Percentiles rank a stretch among this genome's conserved stretches.
These are phyloP conservation scores for Argyra leucocephala DNA, from an alignment of 2,888 invertebrate species.

Conservation along the genomic window DNA sequence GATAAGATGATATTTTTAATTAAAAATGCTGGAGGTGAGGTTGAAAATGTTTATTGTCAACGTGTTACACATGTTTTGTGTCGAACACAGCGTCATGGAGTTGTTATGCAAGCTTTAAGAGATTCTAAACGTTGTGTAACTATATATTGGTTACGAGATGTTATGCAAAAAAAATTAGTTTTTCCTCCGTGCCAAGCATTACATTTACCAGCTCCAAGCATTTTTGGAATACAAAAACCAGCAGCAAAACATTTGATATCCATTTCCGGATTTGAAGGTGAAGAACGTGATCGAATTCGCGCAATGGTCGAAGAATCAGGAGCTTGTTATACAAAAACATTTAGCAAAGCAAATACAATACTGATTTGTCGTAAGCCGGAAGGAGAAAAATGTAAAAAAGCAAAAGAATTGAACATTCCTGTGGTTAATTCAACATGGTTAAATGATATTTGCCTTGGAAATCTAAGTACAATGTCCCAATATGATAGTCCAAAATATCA, in stretches of 20 bases:
- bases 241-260: slow-evolving; percentile 69
- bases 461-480: slow-evolving; percentile 70
- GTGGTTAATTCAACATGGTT: slow-evolving; percentile 91
- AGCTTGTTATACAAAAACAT: slow-evolving; percentile 69
- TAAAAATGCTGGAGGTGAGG: slow-evolving; percentile 74
- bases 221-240: slow-evolving; percentile 58
- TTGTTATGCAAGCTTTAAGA: slow-evolving; percentile 70
- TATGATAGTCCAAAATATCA: slow-evolving; percentile 78
- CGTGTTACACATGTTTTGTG: slow-evolving; percentile 88
- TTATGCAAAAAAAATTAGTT: slow-evolving; percentile 73
- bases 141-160: slow-evolving; percentile 85
- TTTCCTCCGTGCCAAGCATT: slow-evolving; percentile 87
- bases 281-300: slow-evolving; percentile 70
- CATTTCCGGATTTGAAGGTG: slow-evolving; percentile 80
- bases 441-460: slow-evolving; percentile 82
- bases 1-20: slow-evolving; percentile 63
- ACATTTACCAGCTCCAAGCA: slow-evolving; percentile 72
- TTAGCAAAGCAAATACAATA: slow-evolving; percentile 69
- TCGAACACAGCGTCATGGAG: slow-evolving; percentile 80
- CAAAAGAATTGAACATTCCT: slow-evolving; percentile 84
- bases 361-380: slow-evolving; percentile 71
- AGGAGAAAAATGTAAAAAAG: slow-evolving; percentile 78
- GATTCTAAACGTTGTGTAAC: slow-evolving; percentile 68
- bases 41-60: slow-evolving; percentile 73
- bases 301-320: slow-evolving; percentile 79